Conservation (phyloP, 2,888 invertebrate species). For the Atrina japonica region DNA sequence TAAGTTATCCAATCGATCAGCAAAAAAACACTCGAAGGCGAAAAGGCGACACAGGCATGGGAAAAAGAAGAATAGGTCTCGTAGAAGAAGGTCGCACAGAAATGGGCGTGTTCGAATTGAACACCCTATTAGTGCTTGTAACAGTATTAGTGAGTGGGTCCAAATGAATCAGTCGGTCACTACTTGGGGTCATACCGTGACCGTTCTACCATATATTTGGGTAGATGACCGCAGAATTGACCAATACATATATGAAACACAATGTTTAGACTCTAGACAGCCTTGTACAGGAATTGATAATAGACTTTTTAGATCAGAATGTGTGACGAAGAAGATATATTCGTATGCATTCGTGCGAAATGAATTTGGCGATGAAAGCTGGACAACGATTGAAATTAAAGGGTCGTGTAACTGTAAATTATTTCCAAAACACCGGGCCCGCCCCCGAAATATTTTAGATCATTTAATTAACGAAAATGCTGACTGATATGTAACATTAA, state of each 20-base stretch:
- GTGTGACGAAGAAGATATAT: constrained; percentile 42
- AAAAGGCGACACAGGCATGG: constrained; percentile 28
- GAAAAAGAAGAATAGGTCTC: constrained; percentile 9
- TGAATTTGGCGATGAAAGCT: constrained; percentile 37
- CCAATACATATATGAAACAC: constrained; percentile 42
- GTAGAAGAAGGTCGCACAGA: constrained; percentile 35
- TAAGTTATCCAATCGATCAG: neutral
- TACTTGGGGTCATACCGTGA: constrained; percentile 31
- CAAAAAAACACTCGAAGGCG: constrained; percentile 1
- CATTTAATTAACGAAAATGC: too few species aligned
- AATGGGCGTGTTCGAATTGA: neutral
- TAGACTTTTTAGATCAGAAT: constrained; percentile 37
- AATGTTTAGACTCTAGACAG: constrained; percentile 28
- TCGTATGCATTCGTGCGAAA: constrained; percentile 37
- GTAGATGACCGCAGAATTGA: constrained; percentile 20
- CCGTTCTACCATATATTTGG: constrained; percentile 33
- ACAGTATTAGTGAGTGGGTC: constrained; percentile 40
- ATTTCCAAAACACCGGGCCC: constrained; percentile 9
- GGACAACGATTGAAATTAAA: constrained; percentile 40
- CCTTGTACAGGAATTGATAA: constrained; percentile 39
- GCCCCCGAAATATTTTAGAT: too few species aligned
- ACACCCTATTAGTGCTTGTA: constrained; percentile 34
- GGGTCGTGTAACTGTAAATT: constrained; percentile 44
- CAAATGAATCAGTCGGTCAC: constrained; percentile 30
- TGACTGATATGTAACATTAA: too few species aligned